These are phyloP conservation scores for Itoplectis maculator DNA, from an alignment of 2,888 invertebrate genomes.

Conservation along the genomic window DNA sequence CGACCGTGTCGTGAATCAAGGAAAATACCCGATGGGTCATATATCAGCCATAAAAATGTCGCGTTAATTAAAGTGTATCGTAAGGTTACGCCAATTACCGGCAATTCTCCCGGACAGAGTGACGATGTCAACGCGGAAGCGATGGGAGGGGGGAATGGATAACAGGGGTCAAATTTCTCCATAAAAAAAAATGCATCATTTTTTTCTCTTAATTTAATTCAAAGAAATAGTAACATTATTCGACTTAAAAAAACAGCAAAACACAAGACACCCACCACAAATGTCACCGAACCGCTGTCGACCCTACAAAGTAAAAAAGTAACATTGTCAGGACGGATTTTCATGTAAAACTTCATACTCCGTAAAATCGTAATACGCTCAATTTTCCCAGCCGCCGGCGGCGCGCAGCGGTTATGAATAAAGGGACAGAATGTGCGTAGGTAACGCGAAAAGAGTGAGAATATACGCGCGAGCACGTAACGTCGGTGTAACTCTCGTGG, in stretches of 20 bases:
- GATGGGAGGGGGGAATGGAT: no score
- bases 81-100: neutral
- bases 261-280: no score
- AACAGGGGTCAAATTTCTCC: no score
- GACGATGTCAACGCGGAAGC: neutral
- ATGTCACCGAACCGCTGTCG: no score
- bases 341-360: no score
- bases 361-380: neutral
- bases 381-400: neutral
- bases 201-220: no score
- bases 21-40: neutral
- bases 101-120: neutral
- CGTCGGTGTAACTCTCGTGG: slow-evolving; percentile 62
- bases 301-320: no score
- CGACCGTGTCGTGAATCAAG: neutral
- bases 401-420: slow-evolving; percentile 44
- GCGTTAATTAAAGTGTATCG: neutral
- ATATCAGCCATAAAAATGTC: neutral
- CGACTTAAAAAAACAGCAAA: no score
- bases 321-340: no score
- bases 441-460: slow-evolving; percentile 61
- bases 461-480: slow-evolving; percentile 54
- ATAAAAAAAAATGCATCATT: no score
- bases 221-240: no score
- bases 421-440: slow-evolving; percentile 68